A percentile compares a stretch with the other conserved stretches of the same genome.
Evolutionary conservation across 1,140 invertebrate genomes (phyloP).

Genomic region (Bradysia coprophila): DNA sequence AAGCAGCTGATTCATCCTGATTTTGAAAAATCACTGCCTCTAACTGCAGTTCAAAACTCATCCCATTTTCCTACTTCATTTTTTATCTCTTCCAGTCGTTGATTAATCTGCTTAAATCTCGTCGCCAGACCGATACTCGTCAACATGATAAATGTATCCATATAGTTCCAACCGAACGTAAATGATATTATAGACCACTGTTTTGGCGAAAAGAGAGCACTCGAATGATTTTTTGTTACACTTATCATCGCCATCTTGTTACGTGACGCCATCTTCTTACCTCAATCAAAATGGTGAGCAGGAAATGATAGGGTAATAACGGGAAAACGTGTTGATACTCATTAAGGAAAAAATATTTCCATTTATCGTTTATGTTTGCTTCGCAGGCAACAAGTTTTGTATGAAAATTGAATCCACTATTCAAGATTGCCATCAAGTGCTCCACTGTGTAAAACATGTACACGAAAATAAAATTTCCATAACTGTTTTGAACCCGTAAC

Average conservation of each 20-base stretch:
- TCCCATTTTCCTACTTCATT: too few relatives aligned
- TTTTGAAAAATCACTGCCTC: too few relatives aligned
- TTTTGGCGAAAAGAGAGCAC: too few relatives aligned
- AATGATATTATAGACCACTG: not conserved
- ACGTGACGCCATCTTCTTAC: not conserved
- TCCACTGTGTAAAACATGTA: not conserved
- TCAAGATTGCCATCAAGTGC: not conserved
- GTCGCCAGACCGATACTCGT: not conserved
- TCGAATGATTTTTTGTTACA: not conserved
- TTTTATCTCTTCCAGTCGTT: too few relatives aligned
- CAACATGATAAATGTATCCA: not conserved
- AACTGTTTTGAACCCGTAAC: too few relatives aligned
- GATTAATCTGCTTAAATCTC: not conserved
- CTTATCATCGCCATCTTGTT: not conserved
- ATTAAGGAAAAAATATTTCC: not conserved
- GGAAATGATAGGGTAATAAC: not conserved
- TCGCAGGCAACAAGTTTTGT: not conserved
- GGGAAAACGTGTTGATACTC: not conserved
- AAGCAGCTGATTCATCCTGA: too few relatives aligned
- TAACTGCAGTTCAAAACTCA: too few relatives aligned
- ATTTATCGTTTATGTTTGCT: not conserved
- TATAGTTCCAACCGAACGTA: not conserved
- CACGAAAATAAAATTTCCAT: too few relatives aligned
- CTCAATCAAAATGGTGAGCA: not conserved
- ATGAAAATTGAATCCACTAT: not conserved